A percentile compares a stretch with the other conserved stretches of the same genome.
phyloP scores from a whole-genome alignment of 2,888 invertebrate species.

The Scaptomyza caliginosa region DNA sequence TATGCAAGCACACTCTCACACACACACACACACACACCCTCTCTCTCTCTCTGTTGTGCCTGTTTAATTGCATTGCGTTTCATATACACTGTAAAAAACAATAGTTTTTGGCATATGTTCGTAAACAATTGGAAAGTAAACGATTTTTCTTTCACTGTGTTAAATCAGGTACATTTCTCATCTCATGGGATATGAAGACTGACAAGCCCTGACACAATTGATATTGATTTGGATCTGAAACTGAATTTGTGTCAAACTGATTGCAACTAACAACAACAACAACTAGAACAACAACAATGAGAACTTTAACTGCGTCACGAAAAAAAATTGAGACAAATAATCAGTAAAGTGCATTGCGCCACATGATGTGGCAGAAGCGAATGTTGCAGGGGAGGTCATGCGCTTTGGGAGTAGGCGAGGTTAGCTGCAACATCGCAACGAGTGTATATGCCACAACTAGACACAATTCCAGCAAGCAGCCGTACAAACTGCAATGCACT shows the following conservation, averaged over 20 bases:
- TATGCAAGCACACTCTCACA: slow-evolving; percentile 21
- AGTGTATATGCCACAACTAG: slow-evolving; percentile 42
- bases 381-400: slow-evolving; percentile 4
- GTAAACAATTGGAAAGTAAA: too few relatives aligned
- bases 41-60: too few relatives aligned
- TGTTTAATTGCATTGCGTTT: slow-evolving; percentile 38
- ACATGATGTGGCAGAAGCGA: slow-evolving; percentile 1
- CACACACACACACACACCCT: background rate
- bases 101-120: too few relatives aligned
- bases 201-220: slow-evolving; percentile 45
- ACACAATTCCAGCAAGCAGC: slow-evolving; percentile 54
- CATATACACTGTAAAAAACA: slow-evolving; percentile 1
- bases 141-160: background rate
- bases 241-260: slow-evolving; percentile 75
- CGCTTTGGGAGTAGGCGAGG: slow-evolving; percentile 1
- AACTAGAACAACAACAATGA: slow-evolving; percentile 5
- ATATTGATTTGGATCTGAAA: slow-evolving; percentile 63
- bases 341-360: slow-evolving; percentile 70
- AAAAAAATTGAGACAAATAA: slow-evolving; percentile 57
- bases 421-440: slow-evolving; percentile 43
- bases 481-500: slow-evolving; percentile 67
- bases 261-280: slow-evolving; percentile 43
- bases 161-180: slow-evolving; percentile 4
- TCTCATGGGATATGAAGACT: slow-evolving; percentile 29
- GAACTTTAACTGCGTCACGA: slow-evolving; percentile 24